Evolutionary conservation across 2,113 vertebrate genomes (phyloP), one percentile per base, ranked within the genome.

Genomic region (Oncorhynchus tshawytscha): DNA sequence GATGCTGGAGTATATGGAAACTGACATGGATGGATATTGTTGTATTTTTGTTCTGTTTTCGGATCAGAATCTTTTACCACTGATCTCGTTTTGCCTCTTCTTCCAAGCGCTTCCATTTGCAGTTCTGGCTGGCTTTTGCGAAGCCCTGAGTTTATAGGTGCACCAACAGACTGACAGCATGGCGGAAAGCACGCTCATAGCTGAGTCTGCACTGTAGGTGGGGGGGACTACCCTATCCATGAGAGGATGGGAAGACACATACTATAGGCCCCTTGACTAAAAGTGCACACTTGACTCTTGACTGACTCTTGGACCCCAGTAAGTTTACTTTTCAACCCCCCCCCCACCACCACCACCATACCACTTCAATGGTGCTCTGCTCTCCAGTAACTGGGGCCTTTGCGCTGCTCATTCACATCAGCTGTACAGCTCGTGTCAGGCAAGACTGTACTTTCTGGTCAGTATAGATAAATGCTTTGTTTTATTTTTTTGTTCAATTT

Each of bases 51-150:
- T 67, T 27, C 29, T 68, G 29, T 31, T 68, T 31, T 74, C 76
- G 79, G 71, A 70, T 81, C 45, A 74, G 45, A 77, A 77, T 77
- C 57, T 68, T 64, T 89, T 86, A 73, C 82, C 83, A 77, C 78
- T 49, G 67, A 65, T 87, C 73, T 72, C 75, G 45, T 79, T 68
- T 3, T 70, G 71, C 74, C 39, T 72, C 76, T 69, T 74, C 74
- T 81, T 76, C 77, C 73, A 70, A 75, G 85, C 88, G 85, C 87
- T 91, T 91, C 88, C 88, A 79, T 86, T 86, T 65, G 83, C 89
- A 85, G 88, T 84, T 86, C 87, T 72, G 81, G 88, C 85, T 88
- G 88, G 86, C 89, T 90, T 86, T 79, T 68, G 48, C 39, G 45
- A 74, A 73, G 34, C 67, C 39, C 5, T 31, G 7, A 60, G 39